Percentiles rank a stretch among this genome's conserved stretches.
Conservation (phyloP, 1,140 invertebrate species). For the Apis mellifera region DNA sequence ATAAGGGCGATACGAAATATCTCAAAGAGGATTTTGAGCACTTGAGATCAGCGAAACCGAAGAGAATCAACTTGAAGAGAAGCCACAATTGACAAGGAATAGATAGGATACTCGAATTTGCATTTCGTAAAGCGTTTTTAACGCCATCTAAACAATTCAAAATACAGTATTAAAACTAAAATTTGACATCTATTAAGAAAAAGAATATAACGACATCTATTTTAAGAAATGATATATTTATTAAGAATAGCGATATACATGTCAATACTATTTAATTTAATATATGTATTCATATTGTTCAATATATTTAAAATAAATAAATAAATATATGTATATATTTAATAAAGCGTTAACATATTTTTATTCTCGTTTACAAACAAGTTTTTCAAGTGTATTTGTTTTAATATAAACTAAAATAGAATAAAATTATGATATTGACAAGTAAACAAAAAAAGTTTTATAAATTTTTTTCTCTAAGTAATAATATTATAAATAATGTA, state of each 20-base stretch:
- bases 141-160: constrained; percentile 34
- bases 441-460: too few species aligned
- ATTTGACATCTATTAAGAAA: constrained; percentile 6
- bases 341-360: too few species aligned
- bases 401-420: too few species aligned
- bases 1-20: constrained; percentile 64
- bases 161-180: neutral
- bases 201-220: neutral
- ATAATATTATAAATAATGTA: too few species aligned
- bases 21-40: constrained; percentile 73
- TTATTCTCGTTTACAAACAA: too few species aligned
- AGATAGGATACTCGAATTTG: constrained; percentile 49
- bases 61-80: constrained; percentile 60
- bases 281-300: too few species aligned
- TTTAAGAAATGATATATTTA: constrained; percentile 3
- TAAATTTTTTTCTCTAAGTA: too few species aligned
- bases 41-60: constrained; percentile 73
- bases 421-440: too few species aligned
- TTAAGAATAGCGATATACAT: neutral
- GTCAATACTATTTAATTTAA: neutral
- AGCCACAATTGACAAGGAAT: constrained; percentile 35
- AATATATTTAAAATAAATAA: too few species aligned
- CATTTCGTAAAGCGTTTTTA: constrained; percentile 28
- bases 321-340: too few species aligned
- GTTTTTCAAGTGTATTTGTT: too few species aligned